Base-by-base conservation (phyloP, 2,797 vertebrate genomes). In the Macropodus opercularis region DNA sequence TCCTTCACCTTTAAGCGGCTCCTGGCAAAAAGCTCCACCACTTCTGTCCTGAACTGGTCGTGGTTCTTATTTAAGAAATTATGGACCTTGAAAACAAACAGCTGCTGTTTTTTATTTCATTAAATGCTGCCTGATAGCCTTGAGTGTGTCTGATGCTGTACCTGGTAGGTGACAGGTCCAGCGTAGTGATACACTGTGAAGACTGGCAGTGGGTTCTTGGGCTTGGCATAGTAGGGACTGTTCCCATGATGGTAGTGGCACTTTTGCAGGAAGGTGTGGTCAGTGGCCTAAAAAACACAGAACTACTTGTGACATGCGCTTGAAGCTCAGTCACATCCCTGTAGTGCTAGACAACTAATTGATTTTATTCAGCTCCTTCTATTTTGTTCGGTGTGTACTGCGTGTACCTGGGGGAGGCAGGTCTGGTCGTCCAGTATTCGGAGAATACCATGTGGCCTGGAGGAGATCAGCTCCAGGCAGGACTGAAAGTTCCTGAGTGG, bases 251-350 rank as follows among this genome's bases (percentile, higher is more conserved):
- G 94, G 68, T 97, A 98, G 82, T 97, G 96, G 88, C 96, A 98
- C 85, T 98, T 98, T 79, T 97, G 96, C 23, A 98, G 93, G 77
- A 98, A 98, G 55, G 95, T 96, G 84, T 98, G 95, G 85, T 98
- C 95, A 5, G 96, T 98, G 77, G 95, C 96, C 96, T 97, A 75
- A 40, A 23, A 39, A 19, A 58, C n/a, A n/a, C n/a, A n/a, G n/a
- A n/a, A n/a, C n/a, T n/a, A n/a, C n/a, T n/a, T n/a, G n/a, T n/a
- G n/a, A n/a, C n/a, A n/a, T n/a, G n/a, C n/a, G n/a, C n/a, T n/a
- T n/a, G n/a, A n/a, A n/a, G n/a, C n/a, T n/a, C n/a, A n/a, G n/a
- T n/a, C n/a, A n/a, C 3, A 29, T 29, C 6, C 39, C 14, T 39
- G 6, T 8, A 38, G n/a, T 39, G n/a, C n/a, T n/a, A n/a, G n/a